A percentile compares a stretch with the other conserved stretches of the same genome.
Evolutionary conservation across 2,113 vertebrate genomes (phyloP).

Genomic region (Regulus satrapa): DNA sequence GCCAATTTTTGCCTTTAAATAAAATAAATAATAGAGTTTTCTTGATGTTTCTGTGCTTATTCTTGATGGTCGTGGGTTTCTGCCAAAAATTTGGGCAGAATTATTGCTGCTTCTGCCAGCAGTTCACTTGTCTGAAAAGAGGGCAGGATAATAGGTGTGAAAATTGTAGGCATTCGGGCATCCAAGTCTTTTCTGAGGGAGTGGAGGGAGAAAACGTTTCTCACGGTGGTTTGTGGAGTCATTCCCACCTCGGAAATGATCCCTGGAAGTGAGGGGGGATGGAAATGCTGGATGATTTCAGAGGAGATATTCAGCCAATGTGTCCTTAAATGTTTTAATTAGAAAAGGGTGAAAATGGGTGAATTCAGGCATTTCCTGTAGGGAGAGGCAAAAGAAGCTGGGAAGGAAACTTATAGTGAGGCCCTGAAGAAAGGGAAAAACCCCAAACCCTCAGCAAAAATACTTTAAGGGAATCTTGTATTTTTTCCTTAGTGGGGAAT

Average conservation of each 20-base stretch:
- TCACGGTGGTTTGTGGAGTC: background rate
- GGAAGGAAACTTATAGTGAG: background rate
- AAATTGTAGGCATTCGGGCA: background rate
- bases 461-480: background rate
- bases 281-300: fast-evolving
- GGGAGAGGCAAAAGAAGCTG: background rate
- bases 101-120: background rate
- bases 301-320: fast-evolving
- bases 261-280: background rate
- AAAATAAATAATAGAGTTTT: background rate
- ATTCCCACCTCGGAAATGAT: background rate
- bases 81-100: background rate
- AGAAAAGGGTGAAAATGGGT: background rate
- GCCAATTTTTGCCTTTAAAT: background rate
- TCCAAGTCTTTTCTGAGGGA: background rate
- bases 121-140: background rate
- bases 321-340: background rate
- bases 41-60: background rate
- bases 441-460: background rate
- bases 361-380: background rate
- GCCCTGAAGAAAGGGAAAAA: background rate
- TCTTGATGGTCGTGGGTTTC: background rate
- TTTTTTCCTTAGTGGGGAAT: background rate
- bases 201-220: background rate
- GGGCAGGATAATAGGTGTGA: background rate